These are phyloP conservation scores for Anodontia alba DNA, from an alignment of 2,888 invertebrate species.

Conservation along the genomic window DNA sequence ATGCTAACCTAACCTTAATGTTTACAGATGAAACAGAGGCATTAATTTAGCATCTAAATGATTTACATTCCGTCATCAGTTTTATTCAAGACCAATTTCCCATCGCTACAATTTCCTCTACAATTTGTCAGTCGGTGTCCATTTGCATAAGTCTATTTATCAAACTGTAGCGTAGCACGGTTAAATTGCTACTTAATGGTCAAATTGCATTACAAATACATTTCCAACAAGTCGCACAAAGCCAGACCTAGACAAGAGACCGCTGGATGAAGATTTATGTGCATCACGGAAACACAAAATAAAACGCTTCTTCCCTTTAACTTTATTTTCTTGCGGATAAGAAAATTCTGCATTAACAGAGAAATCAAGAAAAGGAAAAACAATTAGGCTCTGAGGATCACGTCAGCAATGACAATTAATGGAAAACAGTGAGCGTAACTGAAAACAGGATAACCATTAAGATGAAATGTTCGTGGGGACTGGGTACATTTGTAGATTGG, in stretches of 20 bases:
- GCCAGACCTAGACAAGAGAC: background rate
- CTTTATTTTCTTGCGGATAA: background rate
- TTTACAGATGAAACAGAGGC: background rate
- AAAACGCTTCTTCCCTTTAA: background rate
- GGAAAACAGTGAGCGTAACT: too few relatives aligned
- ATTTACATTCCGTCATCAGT: too few relatives aligned
- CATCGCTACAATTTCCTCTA: background rate
- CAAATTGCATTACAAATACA: slow-evolving; percentile 3
- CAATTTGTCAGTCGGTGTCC: background rate
- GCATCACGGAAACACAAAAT: background rate
- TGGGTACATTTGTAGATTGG: too few relatives aligned
- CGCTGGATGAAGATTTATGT: background rate
- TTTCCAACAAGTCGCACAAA: background rate
- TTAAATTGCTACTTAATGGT: background rate
- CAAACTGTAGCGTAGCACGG: background rate
- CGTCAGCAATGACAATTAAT: too few relatives aligned
- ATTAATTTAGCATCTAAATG: background rate
- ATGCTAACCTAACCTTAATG: background rate
- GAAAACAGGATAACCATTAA: too few relatives aligned
- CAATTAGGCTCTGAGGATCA: too few relatives aligned
- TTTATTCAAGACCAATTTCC: background rate
- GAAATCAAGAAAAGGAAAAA: too few relatives aligned
- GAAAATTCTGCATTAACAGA: too few relatives aligned
- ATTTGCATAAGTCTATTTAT: slow-evolving; percentile 15
- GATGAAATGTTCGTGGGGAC: too few relatives aligned